A percentile compares a stretch with the other conserved stretches of the same genome.
Conservation (phyloP, 1,140 invertebrate genomes). For the Drosophila nigrodunni region DNA sequence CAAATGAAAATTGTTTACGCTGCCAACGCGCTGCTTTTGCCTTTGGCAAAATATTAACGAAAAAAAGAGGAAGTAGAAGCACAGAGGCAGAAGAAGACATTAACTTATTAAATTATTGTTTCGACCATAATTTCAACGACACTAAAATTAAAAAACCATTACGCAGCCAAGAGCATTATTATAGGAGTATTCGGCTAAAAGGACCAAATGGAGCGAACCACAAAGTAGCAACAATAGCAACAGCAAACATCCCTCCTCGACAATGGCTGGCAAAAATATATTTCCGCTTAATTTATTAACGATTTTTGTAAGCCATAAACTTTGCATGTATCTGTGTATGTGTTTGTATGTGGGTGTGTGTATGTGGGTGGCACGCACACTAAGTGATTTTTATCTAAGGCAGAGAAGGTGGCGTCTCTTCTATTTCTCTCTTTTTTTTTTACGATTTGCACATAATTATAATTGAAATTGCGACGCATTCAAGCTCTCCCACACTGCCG, state of each 20-base stretch:
- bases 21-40: constrained; percentile 36
- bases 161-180: constrained; percentile 56
- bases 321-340: constrained; percentile 53
- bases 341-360: neutral
- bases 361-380: constrained; percentile 33
- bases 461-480: constrained; percentile 81
- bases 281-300: constrained; percentile 84
- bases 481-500: constrained; percentile 14
- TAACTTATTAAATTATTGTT: constrained; percentile 83
- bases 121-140: constrained; percentile 80
- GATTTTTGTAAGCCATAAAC: constrained; percentile 81
- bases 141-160: constrained; percentile 84
- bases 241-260: constrained; percentile 19
- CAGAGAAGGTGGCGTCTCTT: constrained; percentile 21
- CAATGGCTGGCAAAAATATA: constrained; percentile 65
- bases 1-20: constrained; percentile 78
- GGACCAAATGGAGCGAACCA: constrained; percentile 61
- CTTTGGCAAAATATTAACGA: constrained; percentile 27
- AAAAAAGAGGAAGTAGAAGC: constrained; percentile 1
- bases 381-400: constrained; percentile 80
- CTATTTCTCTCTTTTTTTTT: constrained; percentile 61
- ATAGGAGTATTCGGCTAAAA: constrained; percentile 47
- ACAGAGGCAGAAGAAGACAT: constrained; percentile 64
- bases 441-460: constrained; percentile 84
- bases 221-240: neutral